Evolutionary conservation across 2,113 vertebrate species (phyloP).

Genomic region (Leucoraja erinaceus): DNA sequence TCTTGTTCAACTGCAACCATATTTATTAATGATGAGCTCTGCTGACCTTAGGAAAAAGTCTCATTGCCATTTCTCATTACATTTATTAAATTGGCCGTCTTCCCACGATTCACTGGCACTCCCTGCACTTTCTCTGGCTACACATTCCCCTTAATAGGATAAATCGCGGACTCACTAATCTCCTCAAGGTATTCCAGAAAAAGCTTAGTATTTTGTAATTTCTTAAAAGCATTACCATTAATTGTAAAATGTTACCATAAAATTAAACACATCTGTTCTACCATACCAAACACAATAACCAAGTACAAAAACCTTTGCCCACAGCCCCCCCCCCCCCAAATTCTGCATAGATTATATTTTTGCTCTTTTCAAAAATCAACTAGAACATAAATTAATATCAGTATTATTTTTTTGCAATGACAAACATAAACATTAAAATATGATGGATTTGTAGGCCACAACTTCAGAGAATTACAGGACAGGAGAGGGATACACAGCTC

Average conservation of each 20-base stretch:
- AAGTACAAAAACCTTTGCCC: background rate
- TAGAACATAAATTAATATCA: background rate
- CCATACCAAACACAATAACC: background rate
- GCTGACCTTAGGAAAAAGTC: background rate
- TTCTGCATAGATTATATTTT: background rate
- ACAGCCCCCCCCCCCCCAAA: background rate
- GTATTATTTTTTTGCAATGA: background rate
- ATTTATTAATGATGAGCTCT: background rate
- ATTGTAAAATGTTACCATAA: background rate
- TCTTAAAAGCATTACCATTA: background rate
- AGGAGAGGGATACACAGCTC: too few species aligned
- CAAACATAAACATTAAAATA: background rate
- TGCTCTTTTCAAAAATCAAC: background rate
- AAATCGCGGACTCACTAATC: too few species aligned
- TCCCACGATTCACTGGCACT: background rate
- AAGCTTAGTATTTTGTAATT: background rate
- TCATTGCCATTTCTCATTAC: background rate
- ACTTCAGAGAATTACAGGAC: background rate
- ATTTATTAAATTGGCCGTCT: background rate
- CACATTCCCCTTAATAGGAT: background rate
- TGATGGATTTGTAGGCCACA: background rate
- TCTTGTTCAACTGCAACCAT: background rate
- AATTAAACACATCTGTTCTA: background rate
- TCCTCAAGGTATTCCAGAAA: background rate
- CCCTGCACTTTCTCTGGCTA: too few species aligned